Evolutionary conservation across 2,113 vertebrate species (phyloP).

Genomic region (Phylloscopus trochilus): DNA sequence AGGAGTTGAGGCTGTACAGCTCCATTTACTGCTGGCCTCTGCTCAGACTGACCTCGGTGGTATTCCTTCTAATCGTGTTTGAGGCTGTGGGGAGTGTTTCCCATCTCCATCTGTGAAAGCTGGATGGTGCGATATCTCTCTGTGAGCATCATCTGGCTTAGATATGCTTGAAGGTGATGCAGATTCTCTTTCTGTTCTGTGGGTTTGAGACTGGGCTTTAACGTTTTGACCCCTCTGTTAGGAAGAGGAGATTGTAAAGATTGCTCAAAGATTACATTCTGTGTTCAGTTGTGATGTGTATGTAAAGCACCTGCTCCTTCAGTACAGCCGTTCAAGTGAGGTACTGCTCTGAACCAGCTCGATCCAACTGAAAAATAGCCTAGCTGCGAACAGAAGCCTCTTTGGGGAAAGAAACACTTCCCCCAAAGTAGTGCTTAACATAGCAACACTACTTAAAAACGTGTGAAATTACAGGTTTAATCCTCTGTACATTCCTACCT

Average conservation of each 20-base stretch:
- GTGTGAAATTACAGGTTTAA: not conserved
- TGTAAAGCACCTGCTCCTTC: not conserved
- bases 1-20: not conserved
- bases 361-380: not conserved
- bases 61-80: not conserved
- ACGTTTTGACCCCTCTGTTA: not conserved
- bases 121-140: not conserved
- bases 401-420: not conserved
- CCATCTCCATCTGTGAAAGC: not conserved
- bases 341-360: not conserved
- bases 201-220: not conserved
- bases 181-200: not conserved
- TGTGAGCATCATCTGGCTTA: not conserved
- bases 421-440: not conserved
- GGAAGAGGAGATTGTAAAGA: not conserved
- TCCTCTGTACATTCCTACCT: not conserved
- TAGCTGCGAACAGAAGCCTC: not conserved
- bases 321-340: not conserved
- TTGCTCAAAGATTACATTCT: not conserved
- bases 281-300: not conserved
- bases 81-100: not conserved
- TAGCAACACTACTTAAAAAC: not conserved
- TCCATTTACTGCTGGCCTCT: not conserved
- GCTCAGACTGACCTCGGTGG: not conserved
- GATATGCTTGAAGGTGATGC: not conserved